Evolutionary conservation across 2,797 vertebrate species (phyloP).

Genomic region (Protosalanx chinensis): DNA sequence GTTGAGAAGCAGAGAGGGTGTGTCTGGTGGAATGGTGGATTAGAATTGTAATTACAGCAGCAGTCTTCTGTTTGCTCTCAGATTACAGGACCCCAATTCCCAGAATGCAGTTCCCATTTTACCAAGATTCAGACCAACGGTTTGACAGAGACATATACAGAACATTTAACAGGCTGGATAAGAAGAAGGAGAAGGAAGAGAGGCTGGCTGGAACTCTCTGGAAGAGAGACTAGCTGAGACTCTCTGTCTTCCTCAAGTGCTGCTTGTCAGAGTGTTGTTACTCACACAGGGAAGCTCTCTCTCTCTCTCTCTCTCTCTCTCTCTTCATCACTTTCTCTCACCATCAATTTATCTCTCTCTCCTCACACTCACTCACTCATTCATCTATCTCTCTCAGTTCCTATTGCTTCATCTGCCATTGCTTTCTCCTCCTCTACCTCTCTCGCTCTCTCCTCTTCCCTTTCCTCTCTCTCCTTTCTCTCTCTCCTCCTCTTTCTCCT

Average conservation of each 20-base stretch:
- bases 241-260: constrained; percentile 10
- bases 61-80: constrained; percentile 15
- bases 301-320: neutral
- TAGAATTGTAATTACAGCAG: constrained; percentile 41
- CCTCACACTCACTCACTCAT: neutral
- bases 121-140: too few relatives aligned
- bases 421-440: neutral
- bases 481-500: neutral
- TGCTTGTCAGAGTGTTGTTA: too few relatives aligned
- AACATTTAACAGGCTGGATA: too few relatives aligned
- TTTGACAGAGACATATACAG: too few relatives aligned
- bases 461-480: neutral
- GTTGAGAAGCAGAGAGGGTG: neutral
- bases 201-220: too few relatives aligned
- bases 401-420: neutral
- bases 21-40: constrained; percentile 47
- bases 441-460: neutral
- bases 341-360: neutral
- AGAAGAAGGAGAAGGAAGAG: too few relatives aligned
- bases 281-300: too few relatives aligned
- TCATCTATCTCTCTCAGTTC: neutral
- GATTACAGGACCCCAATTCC: constrained; percentile 63
- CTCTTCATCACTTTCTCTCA: neutral
- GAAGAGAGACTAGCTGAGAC: too few relatives aligned
- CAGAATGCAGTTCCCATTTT: constrained; percentile 39